Base-by-base conservation (phyloP, 2,113 vertebrate species). In the Emydura subglobosa region DNA sequence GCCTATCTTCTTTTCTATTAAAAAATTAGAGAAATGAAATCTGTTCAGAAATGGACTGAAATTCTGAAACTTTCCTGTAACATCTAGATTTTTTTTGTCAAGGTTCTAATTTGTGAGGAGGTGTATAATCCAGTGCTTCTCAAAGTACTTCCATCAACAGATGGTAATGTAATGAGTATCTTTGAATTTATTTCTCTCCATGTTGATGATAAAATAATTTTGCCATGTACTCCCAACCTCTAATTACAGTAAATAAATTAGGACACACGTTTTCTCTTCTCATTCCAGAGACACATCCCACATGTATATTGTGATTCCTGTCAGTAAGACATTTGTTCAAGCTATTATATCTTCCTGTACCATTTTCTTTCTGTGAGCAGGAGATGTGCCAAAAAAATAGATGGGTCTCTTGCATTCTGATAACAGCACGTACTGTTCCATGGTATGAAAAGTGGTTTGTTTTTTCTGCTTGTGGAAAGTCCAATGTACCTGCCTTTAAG, bases 301-400 rank as follows among this genome's bases (percentile, higher is more conserved):
- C 95, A 88, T 96, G 95, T 95, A 95, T 96, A 91, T 95, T 95
- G 87, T 94, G 87, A 83, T 96, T 96, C 93, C 59, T 96, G 87
- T 96, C 96, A 94, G 89, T 44, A 79, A 80, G 83, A 90, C 74
- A 81, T 87, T 84, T 85, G 93, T 95, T 97, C 96, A 96, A 85
- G 83, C 57, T 91, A 59, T 86, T 95, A 87, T 89, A 96, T 57
- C 89, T 96, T 95, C 83, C 93, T 96, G 95, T 44, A 2, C 96
- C 96, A 96, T 85, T 97, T 95, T 96, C 44, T 96, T 76, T 96
- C 96, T 96, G 1, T 42, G 85, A 50, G 53, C 42, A 83, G 79
- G 79, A 94, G 94, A 86, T 51, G 50, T 74, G 94, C 94, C 95
- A 95, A 55, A 91, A 86, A 85, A 90, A 39, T 51, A 51, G 50